phyloP scores from a whole-genome alignment of 2,888 invertebrate genomes.

The Heliconius hortense region DNA sequence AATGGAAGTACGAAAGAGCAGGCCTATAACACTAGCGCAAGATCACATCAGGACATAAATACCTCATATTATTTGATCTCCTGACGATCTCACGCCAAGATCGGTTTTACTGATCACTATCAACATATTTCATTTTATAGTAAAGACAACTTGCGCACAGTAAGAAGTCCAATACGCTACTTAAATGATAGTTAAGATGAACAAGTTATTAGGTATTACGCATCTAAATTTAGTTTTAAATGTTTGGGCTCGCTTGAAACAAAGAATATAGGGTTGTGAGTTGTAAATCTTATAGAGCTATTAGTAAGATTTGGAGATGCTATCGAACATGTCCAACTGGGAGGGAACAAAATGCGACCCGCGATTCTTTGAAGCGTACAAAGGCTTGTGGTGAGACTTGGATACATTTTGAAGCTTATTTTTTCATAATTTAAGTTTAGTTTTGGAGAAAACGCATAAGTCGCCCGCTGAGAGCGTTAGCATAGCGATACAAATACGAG shows the following conservation, averaged over 20 bases:
- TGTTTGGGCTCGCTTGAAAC: conserved; percentile 23
- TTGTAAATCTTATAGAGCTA: conserved; percentile 43
- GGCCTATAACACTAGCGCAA: conserved; percentile 39
- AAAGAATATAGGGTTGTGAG: conserved; percentile 22
- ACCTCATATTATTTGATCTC: conserved; percentile 65
- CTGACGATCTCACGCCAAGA: conserved; percentile 58
- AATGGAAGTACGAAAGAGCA: conserved; percentile 9
- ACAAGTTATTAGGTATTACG: conserved; percentile 33
- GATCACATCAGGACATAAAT: conserved; percentile 69
- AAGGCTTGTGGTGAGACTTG: conserved; percentile 49
- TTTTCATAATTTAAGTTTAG: conserved; percentile 48
- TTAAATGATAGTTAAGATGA: conserved; percentile 25
- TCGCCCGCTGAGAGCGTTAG: conserved; percentile 78
- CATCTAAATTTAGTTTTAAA: conserved; percentile 30
- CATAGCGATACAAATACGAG: conserved; percentile 72
- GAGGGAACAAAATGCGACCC: conserved; percentile 62
- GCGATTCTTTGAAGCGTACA: conserved; percentile 70
- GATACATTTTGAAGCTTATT: conserved; percentile 52
- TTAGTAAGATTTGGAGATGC: conserved; percentile 59
- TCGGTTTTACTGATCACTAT: conserved; percentile 61
- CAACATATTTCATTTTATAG: conserved; percentile 52
- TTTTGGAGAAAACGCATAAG: conserved; percentile 45
- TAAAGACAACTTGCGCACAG: conserved; percentile 22
- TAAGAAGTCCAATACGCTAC: conserved; percentile 33
- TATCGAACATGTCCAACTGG: conserved; percentile 65